Evolutionary conservation across 92 coral and sea anemone species (phyloP).

Genomic region (Heliopora coerulea): DNA sequence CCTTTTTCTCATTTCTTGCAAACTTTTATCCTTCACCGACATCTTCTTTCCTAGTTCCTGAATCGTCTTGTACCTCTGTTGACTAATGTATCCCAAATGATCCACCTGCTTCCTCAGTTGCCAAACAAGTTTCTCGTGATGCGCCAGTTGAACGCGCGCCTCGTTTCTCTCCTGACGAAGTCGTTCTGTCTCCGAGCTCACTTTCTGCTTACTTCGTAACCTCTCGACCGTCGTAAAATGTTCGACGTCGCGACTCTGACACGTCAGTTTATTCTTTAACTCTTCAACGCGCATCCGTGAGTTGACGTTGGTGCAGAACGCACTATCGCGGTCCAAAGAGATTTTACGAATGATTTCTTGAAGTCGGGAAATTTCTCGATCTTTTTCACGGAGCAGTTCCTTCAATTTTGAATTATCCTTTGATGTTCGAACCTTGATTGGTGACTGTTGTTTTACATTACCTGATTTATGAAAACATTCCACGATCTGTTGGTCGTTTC

Average conservation of each 20-base stretch:
- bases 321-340: slow-evolving; percentile 69
- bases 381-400: slow-evolving; percentile 70
- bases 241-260: slow-evolving; percentile 58
- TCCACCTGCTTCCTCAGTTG: slow-evolving; percentile 54
- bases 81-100: slow-evolving; percentile 32
- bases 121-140: slow-evolving; percentile 54
- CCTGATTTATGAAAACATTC: slow-evolving; percentile 1
- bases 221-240: slow-evolving; percentile 67
- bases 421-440: slow-evolving; percentile 36
- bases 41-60: slow-evolving; percentile 65
- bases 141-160: slow-evolving; percentile 63
- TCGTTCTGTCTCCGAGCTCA: slow-evolving; percentile 81
- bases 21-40: slow-evolving; percentile 62
- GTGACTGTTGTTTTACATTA: slow-evolving; percentile 30
- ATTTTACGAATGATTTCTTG: slow-evolving; percentile 72
- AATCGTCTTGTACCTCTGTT: slow-evolving; percentile 46
- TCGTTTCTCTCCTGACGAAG: slow-evolving; percentile 74
- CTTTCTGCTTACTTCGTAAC: slow-evolving; percentile 72
- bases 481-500: background rate
- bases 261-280: slow-evolving; percentile 68
- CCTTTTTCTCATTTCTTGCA: slow-evolving; percentile 60
- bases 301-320: slow-evolving; percentile 59
- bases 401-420: slow-evolving; percentile 47
- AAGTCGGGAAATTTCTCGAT: slow-evolving; percentile 63
- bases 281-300: slow-evolving; percentile 68